Base-by-base conservation (phyloP, 2,888 invertebrate species). In the Gymnoscelis rufifasciata region DNA sequence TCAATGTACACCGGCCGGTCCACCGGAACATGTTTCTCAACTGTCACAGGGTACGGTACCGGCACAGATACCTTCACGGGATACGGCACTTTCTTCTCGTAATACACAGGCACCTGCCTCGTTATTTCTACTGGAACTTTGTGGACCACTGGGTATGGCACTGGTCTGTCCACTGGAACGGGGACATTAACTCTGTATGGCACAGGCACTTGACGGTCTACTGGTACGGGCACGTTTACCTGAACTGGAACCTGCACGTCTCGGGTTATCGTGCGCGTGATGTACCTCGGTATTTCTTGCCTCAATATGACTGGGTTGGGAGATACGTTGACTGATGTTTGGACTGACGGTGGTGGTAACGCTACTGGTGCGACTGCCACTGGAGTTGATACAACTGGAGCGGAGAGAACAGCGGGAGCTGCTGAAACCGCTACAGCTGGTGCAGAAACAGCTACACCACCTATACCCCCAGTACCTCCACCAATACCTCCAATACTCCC, bases 1-100 rank as follows among this genome's bases (percentile, higher is more conserved):
- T 91, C 89, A 0, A 92, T 81, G 56, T 89, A 75, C 30, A 92
- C 90, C 1, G 92, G 92, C 35, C 90, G 82, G 55, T 89, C 83
- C 0, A 91, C 87, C 2, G 90, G 83, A 1, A 92, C 91, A 31
- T 90, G 90, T 54, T 81, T 88, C 59, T 90, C 87, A 1, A 90
- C 90, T 1, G 87, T 82, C 1, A 91, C 90, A 10, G 91, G 91
- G 59, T 91, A 90, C 7, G 91, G 90, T n/a, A 89, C 88, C 0
- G 90, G 89, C 13, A 90, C 90, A 1, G 74, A 71, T 0, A 88
- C 84, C 1, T 74, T 82, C 0, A 89, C 88, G 1, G 87, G 84
- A 54, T 87, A 86, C 38, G 89, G 89, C 57, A 89, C 86, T 60
- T 76, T 78, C 55, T 68, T 88, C 55, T 86, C 83, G 62, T 86